A percentile compares a stretch with the other conserved stretches of the same genome.
Evolutionary conservation across 1,140 invertebrate species (phyloP).

Genomic region (Diabrotica undecimpunctata): DNA sequence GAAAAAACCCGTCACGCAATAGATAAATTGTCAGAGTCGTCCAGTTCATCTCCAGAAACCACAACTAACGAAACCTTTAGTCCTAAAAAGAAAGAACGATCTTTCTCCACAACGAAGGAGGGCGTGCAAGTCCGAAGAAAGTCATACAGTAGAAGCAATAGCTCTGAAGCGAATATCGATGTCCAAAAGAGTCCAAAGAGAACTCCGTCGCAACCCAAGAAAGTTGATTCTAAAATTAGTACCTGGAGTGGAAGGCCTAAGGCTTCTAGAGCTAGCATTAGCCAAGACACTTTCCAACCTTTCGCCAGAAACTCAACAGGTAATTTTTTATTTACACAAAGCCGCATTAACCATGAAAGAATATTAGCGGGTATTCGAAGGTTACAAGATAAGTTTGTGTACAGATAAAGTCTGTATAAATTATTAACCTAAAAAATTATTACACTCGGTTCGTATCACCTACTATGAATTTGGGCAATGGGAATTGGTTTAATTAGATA

Average conservation of each 20-base stretch:
- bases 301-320: slow-evolving; percentile 60
- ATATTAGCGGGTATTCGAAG: not conserved
- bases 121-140: slow-evolving; percentile 8
- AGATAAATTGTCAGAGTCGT: slow-evolving; percentile 24
- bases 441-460: no score
- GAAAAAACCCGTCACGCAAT: slow-evolving; percentile 43
- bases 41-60: slow-evolving; percentile 25
- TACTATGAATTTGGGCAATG: no score
- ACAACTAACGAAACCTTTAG: slow-evolving; percentile 42
- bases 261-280: slow-evolving; percentile 56
- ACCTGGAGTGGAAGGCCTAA: slow-evolving; percentile 67
- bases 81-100: slow-evolving; percentile 19
- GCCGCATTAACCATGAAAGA: not conserved
- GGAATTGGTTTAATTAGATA: no score
- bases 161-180: slow-evolving; percentile 36
- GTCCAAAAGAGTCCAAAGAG: slow-evolving; percentile 42
- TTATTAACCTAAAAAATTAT: no score
- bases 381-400: no score
- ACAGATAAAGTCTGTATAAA: no score
- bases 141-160: slow-evolving; percentile 41
- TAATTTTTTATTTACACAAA: slow-evolving; percentile 11
- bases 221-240: slow-evolving; percentile 52
- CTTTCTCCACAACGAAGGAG: slow-evolving; percentile 6
- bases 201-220: slow-evolving; percentile 49
- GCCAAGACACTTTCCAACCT: slow-evolving; percentile 64